Percentiles rank a stretch among this genome's conserved stretches.
Evolutionary conservation across 2,888 invertebrate genomes (phyloP).

Genomic region (Spilarctia lutea): DNA sequence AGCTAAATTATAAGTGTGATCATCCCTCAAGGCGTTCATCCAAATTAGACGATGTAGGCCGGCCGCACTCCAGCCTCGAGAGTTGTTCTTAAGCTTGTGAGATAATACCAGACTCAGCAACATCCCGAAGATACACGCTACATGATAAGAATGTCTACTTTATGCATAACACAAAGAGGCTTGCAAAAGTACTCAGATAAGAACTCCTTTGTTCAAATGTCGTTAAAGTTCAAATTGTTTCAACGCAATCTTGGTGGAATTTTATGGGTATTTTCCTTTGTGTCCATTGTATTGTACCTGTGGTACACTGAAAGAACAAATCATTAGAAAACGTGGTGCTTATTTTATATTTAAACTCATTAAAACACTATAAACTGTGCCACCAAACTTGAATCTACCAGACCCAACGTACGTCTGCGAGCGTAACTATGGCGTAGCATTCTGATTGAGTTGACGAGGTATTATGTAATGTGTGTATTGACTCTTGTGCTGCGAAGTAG

Average conservation of each 20-base stretch:
- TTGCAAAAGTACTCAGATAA: neutral
- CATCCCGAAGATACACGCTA: neutral
- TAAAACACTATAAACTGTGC: neutral
- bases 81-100: neutral
- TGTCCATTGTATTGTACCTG: neutral
- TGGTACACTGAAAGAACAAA: neutral
- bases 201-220: neutral
- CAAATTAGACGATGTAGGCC: neutral
- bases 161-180: neutral
- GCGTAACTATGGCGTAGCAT: too few relatives aligned
- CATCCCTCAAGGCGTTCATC: neutral
- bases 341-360: neutral
- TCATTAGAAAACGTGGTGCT: neutral
- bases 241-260: neutral
- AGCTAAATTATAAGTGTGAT: neutral
- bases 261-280: neutral
- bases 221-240: neutral
- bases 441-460: too few relatives aligned
- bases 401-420: neutral
- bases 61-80: constrained; percentile 6
- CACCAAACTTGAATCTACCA: neutral
- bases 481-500: too few relatives aligned
- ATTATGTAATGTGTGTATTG: too few relatives aligned
- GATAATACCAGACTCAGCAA: constrained; percentile 9
- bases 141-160: constrained; percentile 3